Evolutionary conservation across 2,888 invertebrate species (phyloP), one percentile per base, ranked within the genome.

Genomic region (Ditula angustiorana): DNA sequence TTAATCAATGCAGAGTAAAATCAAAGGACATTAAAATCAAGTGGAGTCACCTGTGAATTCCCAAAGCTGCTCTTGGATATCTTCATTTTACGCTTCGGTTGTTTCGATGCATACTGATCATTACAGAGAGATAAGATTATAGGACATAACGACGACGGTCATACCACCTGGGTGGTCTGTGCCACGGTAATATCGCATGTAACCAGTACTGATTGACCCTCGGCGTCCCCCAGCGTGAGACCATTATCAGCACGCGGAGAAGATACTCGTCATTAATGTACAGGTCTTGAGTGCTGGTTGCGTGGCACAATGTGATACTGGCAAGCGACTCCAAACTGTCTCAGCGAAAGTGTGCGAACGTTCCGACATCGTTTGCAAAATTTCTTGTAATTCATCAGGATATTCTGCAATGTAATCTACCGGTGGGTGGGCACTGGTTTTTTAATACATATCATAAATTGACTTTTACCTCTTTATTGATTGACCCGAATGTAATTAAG

Each of bases 281-380:
- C 23, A 58, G 86, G 69, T 79, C 87, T 78, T 62, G 63, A 49
- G 72, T 66, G 50, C 66, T 85, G 85, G 85, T 67, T 63, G 68
- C 49, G 61, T 64, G 28, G 63, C 69, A 65, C 66, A 72, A 73
- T 75, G 75, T 78, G 71, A 72, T 74, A 73, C 70, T 73, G 72
- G 71, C 76, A 77, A 79, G 77, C 71, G 86, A 83, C 82, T 85
- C 82, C 82, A 85, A 87, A 86, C 85, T 87, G 88, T 90, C 90
- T 88, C 86, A 85, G 90, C 86, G 90, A 91, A 91, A 92, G 90
- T 90, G 86, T 87, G 86, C 82, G 88, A 86, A 86, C 82, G 69
- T 52, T 63, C 57, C 58, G 71, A 71, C 73, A 68, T 69, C 70
- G 74, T 86, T 87, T 82, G 87, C 85, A 87, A 87, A 88, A 86